These are phyloP conservation scores for Mythimna lalbum DNA, from an alignment of 2,888 invertebrate species.

Conservation along the genomic window DNA sequence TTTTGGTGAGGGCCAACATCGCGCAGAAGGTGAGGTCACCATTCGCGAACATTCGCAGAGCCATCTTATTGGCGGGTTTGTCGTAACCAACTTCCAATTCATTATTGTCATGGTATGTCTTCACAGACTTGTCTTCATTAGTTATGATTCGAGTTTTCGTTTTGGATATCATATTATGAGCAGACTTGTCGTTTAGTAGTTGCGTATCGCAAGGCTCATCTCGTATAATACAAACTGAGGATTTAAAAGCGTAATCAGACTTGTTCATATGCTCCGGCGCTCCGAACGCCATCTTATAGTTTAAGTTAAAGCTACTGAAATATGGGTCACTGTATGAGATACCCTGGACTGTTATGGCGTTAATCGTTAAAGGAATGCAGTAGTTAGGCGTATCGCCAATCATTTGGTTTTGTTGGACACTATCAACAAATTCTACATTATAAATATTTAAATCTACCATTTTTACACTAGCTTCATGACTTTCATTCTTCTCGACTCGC, in stretches of 20 bases:
- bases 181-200: constrained; percentile 85
- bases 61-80: constrained; percentile 72
- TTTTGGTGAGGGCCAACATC: constrained; percentile 83
- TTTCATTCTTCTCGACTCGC: constrained; percentile 90
- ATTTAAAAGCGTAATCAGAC: constrained; percentile 92
- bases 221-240: constrained; percentile 90
- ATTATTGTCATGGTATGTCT: constrained; percentile 89
- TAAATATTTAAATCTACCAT: constrained; percentile 91
- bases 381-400: constrained; percentile 90
- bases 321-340: constrained; percentile 91
- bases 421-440: constrained; percentile 91
- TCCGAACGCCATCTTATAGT: constrained; percentile 90
- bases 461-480: constrained; percentile 90
- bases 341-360: constrained; percentile 92
- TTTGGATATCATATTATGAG: constrained; percentile 84
- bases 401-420: constrained; percentile 91
- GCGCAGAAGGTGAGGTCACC: constrained; percentile 88
- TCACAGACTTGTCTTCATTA: constrained; percentile 81
- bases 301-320: constrained; percentile 91
- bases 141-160: constrained; percentile 85
- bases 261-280: constrained; percentile 91
- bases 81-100: constrained; percentile 76
- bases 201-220: constrained; percentile 88
- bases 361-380: constrained; percentile 91
- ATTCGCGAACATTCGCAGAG: constrained; percentile 83